Conservation (phyloP, 2,888 invertebrate genomes). For the Crossocerus cetratus region DNA sequence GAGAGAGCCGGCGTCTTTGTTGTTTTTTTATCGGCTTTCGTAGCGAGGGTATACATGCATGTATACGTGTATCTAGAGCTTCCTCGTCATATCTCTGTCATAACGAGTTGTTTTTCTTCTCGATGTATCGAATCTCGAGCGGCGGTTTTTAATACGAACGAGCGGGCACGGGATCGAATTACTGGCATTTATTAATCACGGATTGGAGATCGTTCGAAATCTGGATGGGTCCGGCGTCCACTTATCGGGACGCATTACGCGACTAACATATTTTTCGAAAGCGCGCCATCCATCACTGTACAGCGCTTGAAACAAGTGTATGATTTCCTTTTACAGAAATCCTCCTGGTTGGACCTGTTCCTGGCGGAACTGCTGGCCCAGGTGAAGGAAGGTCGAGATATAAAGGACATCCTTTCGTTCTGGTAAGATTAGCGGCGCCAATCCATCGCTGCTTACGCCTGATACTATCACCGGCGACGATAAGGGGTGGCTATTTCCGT, state of each 20-base stretch:
- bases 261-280: neutral
- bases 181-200: conserved; percentile 14
- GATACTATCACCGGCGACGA: neutral
- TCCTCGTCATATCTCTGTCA: conserved; percentile 29
- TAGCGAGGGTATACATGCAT: too few species aligned
- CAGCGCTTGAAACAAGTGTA: too few species aligned
- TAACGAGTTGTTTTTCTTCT: conserved; percentile 32
- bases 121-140: conserved; percentile 11
- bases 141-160: neutral
- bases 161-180: neutral
- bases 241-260: neutral
- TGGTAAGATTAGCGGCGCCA: conserved; percentile 77
- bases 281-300: too few species aligned
- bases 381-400: conserved; percentile 79
- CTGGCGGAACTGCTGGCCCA: conserved; percentile 81
- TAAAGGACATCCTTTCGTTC: conserved; percentile 80
- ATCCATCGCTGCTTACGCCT: neutral
- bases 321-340: conserved; percentile 78
- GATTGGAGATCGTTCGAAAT: neutral
- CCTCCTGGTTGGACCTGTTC: conserved; percentile 83
- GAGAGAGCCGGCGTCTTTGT: conserved; percentile 12
- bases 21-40: conserved; percentile 18
- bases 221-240: neutral
- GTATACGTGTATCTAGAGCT: conserved; percentile 17
- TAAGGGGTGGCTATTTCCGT: neutral